phyloP scores from a whole-genome alignment of 2,888 invertebrate species.

The Argyresthia albistria region DNA sequence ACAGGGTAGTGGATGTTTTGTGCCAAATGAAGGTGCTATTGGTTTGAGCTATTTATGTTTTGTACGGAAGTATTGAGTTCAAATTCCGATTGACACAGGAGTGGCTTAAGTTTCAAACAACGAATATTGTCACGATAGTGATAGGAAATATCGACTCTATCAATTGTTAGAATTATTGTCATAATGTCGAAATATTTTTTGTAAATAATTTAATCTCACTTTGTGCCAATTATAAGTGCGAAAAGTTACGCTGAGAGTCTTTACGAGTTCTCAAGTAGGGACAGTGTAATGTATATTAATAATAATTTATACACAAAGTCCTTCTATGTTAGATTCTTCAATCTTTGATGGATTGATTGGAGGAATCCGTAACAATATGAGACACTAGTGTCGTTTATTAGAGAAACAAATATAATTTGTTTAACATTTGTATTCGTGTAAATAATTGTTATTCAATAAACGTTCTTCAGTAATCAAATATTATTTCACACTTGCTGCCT shows the following conservation, averaged over 20 bases:
- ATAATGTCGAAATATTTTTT: constrained; percentile 53
- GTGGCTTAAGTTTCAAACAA: background rate
- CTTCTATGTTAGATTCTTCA: too few species aligned
- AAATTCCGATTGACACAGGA: background rate
- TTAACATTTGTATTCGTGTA: constrained; percentile 4
- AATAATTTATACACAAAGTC: too few species aligned
- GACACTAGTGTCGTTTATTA: background rate
- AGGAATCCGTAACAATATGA: too few species aligned
- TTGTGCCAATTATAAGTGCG: constrained; percentile 1
- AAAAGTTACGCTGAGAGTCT: background rate
- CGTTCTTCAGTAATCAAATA: constrained; percentile 20
- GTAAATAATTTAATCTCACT: constrained; percentile 13
- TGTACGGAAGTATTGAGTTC: background rate
- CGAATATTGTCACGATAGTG: background rate
- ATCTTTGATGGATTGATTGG: too few species aligned
- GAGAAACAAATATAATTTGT: background rate
- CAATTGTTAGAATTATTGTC: constrained; percentile 12
- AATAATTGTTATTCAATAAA: constrained; percentile 43
- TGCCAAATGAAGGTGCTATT: constrained; percentile 31
- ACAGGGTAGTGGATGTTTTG: constrained; percentile 43
- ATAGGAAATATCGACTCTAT: background rate
- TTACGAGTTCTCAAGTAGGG: too few species aligned
- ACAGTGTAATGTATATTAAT: too few species aligned
- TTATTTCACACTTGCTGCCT: too few species aligned
- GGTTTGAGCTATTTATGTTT: background rate